Conservation (phyloP, 2,797 vertebrate genomes). For the Malacoraja senta region DNA sequence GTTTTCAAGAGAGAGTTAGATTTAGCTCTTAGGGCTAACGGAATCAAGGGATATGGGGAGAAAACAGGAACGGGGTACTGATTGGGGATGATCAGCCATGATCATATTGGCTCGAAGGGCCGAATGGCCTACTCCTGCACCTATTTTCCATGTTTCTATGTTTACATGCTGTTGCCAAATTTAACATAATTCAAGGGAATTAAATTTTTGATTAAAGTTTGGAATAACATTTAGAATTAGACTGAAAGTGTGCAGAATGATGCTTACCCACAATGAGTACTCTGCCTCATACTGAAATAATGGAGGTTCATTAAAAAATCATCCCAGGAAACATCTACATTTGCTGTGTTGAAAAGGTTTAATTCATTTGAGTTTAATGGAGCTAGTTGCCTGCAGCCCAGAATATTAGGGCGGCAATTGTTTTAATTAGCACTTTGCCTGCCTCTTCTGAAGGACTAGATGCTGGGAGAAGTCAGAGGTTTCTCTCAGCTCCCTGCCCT, state of each 20-base stretch:
- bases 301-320: neutral
- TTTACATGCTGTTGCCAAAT: no score
- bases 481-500: neutral
- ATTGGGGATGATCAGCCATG: no score
- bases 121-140: no score
- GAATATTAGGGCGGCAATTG: neutral
- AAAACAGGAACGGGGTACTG: no score
- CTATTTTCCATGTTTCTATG: neutral
- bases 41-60: no score
- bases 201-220: neutral
- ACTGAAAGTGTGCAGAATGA: neutral
- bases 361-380: neutral
- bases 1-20: no score
- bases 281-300: neutral
- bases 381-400: neutral
- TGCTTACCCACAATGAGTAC: neutral
- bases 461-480: neutral
- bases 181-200: neutral
- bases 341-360: neutral
- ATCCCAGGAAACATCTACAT: neutral
- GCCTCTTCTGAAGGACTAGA: neutral
- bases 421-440: neutral
- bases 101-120: no score
- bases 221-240: neutral
- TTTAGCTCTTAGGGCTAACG: no score